Evolutionary conservation across 2,797 vertebrate species (phyloP), one percentile per base, ranked within the genome.

Genomic region (Austrolebias charrua): DNA sequence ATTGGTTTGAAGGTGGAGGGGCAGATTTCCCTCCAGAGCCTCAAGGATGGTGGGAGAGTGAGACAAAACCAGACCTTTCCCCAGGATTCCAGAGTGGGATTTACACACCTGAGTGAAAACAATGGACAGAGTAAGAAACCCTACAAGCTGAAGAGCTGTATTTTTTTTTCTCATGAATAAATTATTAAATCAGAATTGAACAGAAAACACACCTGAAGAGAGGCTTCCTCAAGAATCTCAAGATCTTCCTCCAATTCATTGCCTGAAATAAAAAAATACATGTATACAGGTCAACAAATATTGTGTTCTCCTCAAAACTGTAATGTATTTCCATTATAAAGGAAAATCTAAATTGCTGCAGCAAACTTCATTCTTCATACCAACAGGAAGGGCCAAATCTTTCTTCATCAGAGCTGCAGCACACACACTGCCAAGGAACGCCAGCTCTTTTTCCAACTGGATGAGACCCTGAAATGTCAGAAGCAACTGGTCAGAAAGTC

Each of bases 381-480:
- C 97, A 88, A 97, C 93, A 28, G 96, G 96, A 75, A 99, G 94
- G 0, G 96, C 96, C 71, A 99, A 87, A 73, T 99, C 98, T 82
- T 99, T 99, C 86, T 99, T 99, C 98, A 99, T 99, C 68, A 99
- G 91, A 64, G 98, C 96, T 56, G 98, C 96, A 55, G 98, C 97
- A 88, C 98, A 99, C 43, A 97, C 93, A 49, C 98, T 97, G 75
- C 98, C 98, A 56, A 99, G 89, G 86, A 95, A 98, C 14, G 97
- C 96, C 78, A 99, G 72, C 80, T 99, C 98, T 85, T 99, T 99
- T 86, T 99, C 98, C 51, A 99, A 87, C 69, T 98, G 96, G 89
- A 99, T 96, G 76, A 97, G 96, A 59, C 97, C 97, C 98, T 99
- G 80, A 60, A 94, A 93, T 10, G 55, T 70, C 14, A 28, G 77